These are phyloP conservation scores for Listronotus bonariensis DNA, from an alignment of 1,140 invertebrate species.

Conservation along the genomic window DNA sequence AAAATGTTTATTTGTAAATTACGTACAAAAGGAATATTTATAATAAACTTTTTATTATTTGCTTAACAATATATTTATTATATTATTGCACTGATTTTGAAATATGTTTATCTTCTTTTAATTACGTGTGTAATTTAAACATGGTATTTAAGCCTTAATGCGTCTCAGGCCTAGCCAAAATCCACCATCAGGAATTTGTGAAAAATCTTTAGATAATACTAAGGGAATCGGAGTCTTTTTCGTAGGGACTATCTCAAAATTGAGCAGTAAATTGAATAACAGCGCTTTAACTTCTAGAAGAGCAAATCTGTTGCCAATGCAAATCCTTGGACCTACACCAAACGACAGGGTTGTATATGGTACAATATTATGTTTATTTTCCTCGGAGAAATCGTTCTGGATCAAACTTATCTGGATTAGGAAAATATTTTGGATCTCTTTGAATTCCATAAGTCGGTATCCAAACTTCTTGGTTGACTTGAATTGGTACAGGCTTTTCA, in stretches of 20 bases:
- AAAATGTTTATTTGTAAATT: too few relatives aligned
- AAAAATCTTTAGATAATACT: not conserved
- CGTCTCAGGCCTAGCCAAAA: slow-evolving; percentile 15
- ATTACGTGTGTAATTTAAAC: too few relatives aligned
- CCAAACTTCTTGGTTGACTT: slow-evolving; percentile 38
- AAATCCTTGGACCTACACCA: slow-evolving; percentile 58
- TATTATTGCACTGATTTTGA: too few relatives aligned
- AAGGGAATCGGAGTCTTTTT: slow-evolving; percentile 23
- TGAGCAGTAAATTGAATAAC: slow-evolving; percentile 14
- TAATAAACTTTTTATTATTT: too few relatives aligned
- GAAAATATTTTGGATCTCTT: too few relatives aligned
- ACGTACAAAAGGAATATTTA: too few relatives aligned
- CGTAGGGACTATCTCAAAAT: slow-evolving; percentile 28
- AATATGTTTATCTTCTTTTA: too few relatives aligned
- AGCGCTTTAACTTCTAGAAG: slow-evolving; percentile 45
- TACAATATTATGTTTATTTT: slow-evolving; percentile 57
- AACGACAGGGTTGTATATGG: slow-evolving; percentile 53
- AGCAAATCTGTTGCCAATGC: slow-evolving; percentile 54
- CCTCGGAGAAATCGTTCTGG: slow-evolving; percentile 65
- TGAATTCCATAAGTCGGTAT: too few relatives aligned
- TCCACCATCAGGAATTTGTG: too few relatives aligned
- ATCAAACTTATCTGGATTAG: too few relatives aligned
- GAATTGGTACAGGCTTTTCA: slow-evolving; percentile 25
- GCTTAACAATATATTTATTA: too few relatives aligned
- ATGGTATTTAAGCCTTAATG: too few relatives aligned